These are phyloP conservation scores for Dolomedes plantarius DNA, from an alignment of 2,888 invertebrate genomes.

Conservation along the genomic window DNA sequence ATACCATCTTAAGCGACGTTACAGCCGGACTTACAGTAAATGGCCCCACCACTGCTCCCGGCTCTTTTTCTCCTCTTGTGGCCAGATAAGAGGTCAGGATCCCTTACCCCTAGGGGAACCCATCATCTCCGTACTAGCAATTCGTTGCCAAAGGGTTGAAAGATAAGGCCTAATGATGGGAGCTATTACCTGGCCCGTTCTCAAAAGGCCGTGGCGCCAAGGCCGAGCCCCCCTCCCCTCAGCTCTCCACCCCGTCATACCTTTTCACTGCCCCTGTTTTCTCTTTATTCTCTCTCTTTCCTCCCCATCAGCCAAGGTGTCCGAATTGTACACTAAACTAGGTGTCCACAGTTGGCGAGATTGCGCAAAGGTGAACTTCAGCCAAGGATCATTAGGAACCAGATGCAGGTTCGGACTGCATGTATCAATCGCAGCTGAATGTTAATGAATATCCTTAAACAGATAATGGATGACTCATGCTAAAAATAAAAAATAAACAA, in stretches of 20 bases:
- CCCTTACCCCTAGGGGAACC: conserved; percentile 21
- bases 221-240: conserved; percentile 41
- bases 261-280: conserved; percentile 6
- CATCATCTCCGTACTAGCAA: conserved; percentile 61
- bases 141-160: conserved; percentile 66
- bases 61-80: conserved; percentile 49
- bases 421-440: no score
- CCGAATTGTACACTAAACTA: neutral
- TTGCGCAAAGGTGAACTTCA: neutral
- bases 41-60: conserved; percentile 32
- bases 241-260: neutral
- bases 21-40: conserved; percentile 34
- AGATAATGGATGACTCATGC: no score
- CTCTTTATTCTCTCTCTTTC: conserved; percentile 16
- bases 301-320: conserved; percentile 22
- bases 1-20: conserved; percentile 21
- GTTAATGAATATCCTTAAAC: no score
- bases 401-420: neutral
- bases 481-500: no score
- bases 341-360: conserved; percentile 37
- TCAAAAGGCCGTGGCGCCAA: conserved; percentile 62
- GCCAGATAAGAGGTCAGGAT: conserved; percentile 65
- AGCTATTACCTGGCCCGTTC: conserved; percentile 61
- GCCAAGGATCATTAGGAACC: neutral
- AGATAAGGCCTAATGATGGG: conserved; percentile 68